phyloP scores from a whole-genome alignment of 2,113 vertebrate genomes.

The Forbesichthys papilliferus region DNA sequence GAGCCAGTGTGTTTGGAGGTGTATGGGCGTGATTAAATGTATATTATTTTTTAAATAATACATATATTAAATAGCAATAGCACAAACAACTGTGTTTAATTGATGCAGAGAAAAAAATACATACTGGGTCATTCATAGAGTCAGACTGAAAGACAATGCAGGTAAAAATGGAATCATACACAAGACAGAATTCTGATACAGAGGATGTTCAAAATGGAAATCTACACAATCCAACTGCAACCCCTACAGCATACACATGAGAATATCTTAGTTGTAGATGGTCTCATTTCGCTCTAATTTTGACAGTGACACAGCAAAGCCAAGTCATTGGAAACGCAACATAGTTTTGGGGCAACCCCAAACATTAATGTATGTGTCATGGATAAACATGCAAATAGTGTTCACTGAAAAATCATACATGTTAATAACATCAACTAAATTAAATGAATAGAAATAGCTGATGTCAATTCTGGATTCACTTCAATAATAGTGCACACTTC shows the following conservation, averaged over 20 bases:
- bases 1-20: neutral
- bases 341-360: no score
- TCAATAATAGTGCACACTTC: slow-evolving; percentile 34
- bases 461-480: slow-evolving; percentile 10
- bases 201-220: neutral
- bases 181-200: neutral
- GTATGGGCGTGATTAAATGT: neutral
- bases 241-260: no score
- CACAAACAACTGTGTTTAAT: neutral
- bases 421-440: neutral
- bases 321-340: no score
- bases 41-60: neutral
- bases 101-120: neutral
- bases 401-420: neutral
- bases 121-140: slow-evolving; percentile 1
- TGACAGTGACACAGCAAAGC: no score
- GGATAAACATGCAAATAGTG: no score
- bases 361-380: no score
- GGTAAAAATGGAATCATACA: neutral
- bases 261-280: no score
- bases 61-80: neutral
- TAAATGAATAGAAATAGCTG: slow-evolving; percentile 3
- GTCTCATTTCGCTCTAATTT: no score
- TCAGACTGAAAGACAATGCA: slow-evolving; percentile 4
- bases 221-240: neutral